Evolutionary conservation across 1,140 invertebrate genomes (phyloP).

Genomic region (Papilio polyxenes): DNA sequence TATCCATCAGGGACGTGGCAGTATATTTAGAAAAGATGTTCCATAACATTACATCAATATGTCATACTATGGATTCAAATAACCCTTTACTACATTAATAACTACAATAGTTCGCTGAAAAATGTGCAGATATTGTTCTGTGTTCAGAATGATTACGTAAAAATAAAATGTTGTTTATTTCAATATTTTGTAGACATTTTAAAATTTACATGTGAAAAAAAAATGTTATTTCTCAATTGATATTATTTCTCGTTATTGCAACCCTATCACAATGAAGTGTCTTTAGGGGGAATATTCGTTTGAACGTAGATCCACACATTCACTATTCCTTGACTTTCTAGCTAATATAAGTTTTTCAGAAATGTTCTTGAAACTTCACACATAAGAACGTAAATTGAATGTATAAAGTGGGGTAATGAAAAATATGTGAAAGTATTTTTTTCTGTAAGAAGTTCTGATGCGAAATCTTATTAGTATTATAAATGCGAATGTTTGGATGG

Average conservation of each 20-base stretch:
- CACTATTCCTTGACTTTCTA: conserved; percentile 31
- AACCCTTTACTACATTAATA: no score
- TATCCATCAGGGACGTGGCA: no score
- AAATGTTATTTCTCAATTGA: background rate
- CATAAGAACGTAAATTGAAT: background rate
- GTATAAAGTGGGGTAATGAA: background rate
- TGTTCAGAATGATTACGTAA: no score
- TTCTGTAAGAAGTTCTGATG: background rate
- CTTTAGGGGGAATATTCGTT: conserved; percentile 48
- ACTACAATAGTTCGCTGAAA: no score
- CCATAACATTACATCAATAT: background rate
- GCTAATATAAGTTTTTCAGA: background rate
- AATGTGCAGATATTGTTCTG: no score
- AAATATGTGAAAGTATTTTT: background rate
- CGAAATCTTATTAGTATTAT: background rate
- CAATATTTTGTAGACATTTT: no score
- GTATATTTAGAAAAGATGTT: background rate
- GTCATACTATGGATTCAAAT: no score
- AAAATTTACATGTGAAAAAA: no score
- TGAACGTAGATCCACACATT: conserved; percentile 33
- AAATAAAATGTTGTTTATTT: no score
- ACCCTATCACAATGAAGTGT: conserved; percentile 55
- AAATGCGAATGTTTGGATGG: no score
- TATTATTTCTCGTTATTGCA: conserved; percentile 40
- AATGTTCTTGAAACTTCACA: background rate